These are phyloP conservation scores for Daktulosphaira vitifoliae DNA, from an alignment of 1,140 invertebrate species.

Conservation along the genomic window DNA sequence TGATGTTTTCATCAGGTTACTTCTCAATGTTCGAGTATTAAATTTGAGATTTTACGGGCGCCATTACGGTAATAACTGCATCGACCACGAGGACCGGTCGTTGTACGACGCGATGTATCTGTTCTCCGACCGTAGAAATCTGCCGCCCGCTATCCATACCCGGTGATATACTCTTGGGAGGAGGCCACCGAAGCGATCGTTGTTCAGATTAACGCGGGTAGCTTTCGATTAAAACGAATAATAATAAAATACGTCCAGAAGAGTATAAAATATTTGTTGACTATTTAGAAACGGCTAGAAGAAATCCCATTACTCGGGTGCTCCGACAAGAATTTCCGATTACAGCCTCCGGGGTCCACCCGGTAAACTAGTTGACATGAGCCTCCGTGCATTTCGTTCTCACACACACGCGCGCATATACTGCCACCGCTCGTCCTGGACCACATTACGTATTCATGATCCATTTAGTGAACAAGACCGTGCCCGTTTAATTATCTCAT, in stretches of 20 bases:
- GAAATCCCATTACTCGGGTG: background rate
- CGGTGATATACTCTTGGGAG: conserved; percentile 1
- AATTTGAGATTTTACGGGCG: conserved; percentile 28
- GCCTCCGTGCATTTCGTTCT: too few species aligned
- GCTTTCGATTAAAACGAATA: conserved; percentile 16
- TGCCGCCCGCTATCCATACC: background rate
- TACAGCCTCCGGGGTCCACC: background rate
- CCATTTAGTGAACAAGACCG: too few species aligned
- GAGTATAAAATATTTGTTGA: too few species aligned
- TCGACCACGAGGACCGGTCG: conserved; percentile 10
- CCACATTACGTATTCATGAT: too few species aligned
- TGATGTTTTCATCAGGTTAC: conserved; percentile 29
- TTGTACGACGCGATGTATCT: background rate
- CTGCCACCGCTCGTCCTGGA: too few species aligned
- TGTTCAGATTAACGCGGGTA: background rate
- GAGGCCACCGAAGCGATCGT: background rate
- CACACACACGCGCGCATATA: too few species aligned
- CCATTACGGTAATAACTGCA: conserved; percentile 7
- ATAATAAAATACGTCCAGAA: background rate
- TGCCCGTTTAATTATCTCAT: too few species aligned
- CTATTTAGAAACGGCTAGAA: background rate
- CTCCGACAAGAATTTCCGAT: background rate
- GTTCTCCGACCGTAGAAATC: too few species aligned
- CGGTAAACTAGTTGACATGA: conserved; percentile 13
- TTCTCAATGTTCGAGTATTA: background rate